These are phyloP conservation scores for Spermophilus dauricus DNA, from an alignment of 2,113 vertebrate species.

Conservation along the genomic window DNA sequence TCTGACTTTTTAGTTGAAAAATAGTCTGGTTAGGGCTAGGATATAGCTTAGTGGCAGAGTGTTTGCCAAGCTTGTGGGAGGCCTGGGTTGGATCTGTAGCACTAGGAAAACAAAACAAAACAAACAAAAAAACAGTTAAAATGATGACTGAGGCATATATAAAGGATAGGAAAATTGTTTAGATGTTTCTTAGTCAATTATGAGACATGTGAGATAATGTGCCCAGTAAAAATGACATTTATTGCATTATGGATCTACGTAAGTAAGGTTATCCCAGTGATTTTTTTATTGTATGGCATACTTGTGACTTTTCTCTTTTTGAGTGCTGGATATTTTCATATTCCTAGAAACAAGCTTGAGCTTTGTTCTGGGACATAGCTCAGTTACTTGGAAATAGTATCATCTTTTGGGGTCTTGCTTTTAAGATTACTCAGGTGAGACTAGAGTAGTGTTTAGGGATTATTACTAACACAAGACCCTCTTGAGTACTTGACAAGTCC, in stretches of 20 bases:
- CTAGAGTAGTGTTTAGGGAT: background rate
- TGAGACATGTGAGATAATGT: background rate
- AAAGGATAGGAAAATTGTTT: background rate
- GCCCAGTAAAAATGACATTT: background rate
- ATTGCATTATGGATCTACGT: background rate
- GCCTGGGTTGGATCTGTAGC: background rate
- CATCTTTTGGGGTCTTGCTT: background rate
- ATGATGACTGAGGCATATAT: background rate
- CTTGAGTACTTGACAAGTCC: background rate
- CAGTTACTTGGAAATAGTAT: background rate
- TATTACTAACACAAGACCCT: background rate
- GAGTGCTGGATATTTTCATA: background rate
- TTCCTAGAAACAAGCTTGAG: conserved; percentile 10
- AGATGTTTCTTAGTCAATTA: background rate
- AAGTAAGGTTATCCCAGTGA: background rate
- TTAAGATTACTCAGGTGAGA: background rate
- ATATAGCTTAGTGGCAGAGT: background rate
- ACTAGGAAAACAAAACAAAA: background rate
- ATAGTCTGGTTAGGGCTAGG: background rate
- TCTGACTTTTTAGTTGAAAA: conserved; percentile 10
- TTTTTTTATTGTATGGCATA: background rate
- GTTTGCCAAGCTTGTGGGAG: background rate
- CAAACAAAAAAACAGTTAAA: background rate
- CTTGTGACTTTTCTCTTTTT: background rate
- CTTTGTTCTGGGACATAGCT: background rate